Evolutionary conservation across 2,113 vertebrate genomes (phyloP).

Genomic region (Nestor notabilis): DNA sequence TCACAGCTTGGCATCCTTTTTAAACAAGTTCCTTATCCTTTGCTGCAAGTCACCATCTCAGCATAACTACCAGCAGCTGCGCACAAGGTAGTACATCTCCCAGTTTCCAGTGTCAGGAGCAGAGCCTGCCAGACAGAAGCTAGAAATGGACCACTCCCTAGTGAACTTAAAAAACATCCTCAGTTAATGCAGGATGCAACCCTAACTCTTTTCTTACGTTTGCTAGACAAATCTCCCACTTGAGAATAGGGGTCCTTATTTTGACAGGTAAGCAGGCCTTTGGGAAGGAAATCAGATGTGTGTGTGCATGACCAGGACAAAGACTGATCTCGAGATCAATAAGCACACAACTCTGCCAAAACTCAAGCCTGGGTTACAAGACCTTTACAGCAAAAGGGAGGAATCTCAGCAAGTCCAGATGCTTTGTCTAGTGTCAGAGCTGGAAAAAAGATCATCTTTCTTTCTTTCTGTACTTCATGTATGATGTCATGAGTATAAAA

Average conservation of each 20-base stretch:
- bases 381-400: neutral
- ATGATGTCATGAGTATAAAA: neutral
- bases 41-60: neutral
- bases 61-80: neutral
- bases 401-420: neutral
- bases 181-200: neutral
- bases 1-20: neutral
- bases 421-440: neutral
- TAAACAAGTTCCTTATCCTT: neutral
- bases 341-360: neutral
- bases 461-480: neutral
- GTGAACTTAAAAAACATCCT: neutral
- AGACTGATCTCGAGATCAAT: neutral
- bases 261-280: neutral
- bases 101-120: neutral
- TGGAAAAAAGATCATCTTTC: neutral
- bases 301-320: neutral
- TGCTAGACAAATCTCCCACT: neutral
- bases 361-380: neutral
- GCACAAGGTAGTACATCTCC: neutral
- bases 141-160: neutral
- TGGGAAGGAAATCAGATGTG: neutral
- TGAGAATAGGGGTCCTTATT: neutral
- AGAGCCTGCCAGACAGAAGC: neutral
- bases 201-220: too few relatives aligned